A percentile compares a stretch with the other conserved stretches of the same genome.
phyloP scores from a whole-genome alignment of 1,140 invertebrate genomes.

The Drosophila quadrilineata region DNA sequence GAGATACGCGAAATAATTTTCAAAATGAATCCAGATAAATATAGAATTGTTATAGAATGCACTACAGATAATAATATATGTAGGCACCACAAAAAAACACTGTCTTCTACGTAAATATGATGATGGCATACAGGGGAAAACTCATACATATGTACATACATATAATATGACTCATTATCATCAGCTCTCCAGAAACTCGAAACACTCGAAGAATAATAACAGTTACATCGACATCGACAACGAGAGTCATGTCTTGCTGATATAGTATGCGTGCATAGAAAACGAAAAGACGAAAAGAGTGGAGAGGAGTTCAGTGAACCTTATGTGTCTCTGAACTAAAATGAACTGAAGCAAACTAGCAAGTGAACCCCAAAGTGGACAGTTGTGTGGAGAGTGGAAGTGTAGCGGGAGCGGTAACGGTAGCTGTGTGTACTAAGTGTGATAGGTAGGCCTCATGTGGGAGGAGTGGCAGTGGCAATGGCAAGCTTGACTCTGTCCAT shows the following conservation, averaged over 20 bases:
- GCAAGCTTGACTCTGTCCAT: no score
- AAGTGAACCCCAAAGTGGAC: slow-evolving; percentile 17
- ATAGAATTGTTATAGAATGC: no score
- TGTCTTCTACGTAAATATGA: no score
- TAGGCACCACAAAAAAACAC: no score
- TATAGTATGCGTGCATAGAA: slow-evolving; percentile 26
- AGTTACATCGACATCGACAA: slow-evolving; percentile 9
- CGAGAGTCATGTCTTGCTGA: slow-evolving; percentile 11
- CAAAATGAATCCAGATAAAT: no score
- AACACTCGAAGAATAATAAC: background rate
- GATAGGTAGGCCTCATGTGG: background rate
- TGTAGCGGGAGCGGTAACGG: background rate
- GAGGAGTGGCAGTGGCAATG: no score
- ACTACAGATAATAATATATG: no score
- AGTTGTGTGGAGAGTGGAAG: no score
- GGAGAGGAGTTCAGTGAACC: slow-evolving; percentile 51
- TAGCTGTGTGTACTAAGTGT: slow-evolving; percentile 4
- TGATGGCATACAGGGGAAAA: no score
- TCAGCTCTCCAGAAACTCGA: background rate
- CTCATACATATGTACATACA: background rate
- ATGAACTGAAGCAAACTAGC: slow-evolving; percentile 4
- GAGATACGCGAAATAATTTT: no score
- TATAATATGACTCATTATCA: slow-evolving; percentile 1
- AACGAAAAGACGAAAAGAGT: slow-evolving; percentile 36
- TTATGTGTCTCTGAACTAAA: slow-evolving; percentile 3